Evolutionary conservation across 2,113 vertebrate species (phyloP).

Genomic region (Acinonyx jubatus): DNA sequence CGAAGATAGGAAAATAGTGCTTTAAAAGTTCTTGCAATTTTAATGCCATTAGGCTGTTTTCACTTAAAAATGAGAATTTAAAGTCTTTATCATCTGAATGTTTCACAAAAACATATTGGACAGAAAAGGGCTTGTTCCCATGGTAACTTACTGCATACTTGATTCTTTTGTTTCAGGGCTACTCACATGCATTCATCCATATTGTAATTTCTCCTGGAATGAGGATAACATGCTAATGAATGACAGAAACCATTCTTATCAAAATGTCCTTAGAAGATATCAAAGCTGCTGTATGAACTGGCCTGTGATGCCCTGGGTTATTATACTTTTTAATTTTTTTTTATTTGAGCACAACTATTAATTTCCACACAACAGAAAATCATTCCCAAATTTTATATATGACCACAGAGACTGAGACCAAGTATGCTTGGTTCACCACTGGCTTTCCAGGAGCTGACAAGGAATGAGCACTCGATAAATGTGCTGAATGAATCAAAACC

Average conservation of each 20-base stretch:
- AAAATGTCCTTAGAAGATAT: not conserved
- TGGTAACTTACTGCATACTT: constrained; percentile 33
- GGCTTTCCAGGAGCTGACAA: not conserved
- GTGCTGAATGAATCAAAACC: not conserved
- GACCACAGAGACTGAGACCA: not conserved
- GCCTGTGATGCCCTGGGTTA: not conserved
- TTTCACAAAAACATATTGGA: not conserved
- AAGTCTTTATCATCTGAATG: constrained; percentile 17
- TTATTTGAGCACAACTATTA: not conserved
- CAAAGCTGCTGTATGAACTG: not conserved
- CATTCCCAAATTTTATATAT: not conserved
- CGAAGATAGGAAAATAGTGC: not conserved
- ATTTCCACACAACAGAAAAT: not conserved
- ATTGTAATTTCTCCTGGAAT: constrained; percentile 43
- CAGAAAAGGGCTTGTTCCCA: constrained; percentile 24
- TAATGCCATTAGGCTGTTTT: not conserved
- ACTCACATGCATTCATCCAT: not conserved
- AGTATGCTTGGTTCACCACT: not conserved
- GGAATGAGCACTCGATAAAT: not conserved
- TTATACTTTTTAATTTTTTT: not conserved
- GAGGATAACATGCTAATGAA: not conserved
- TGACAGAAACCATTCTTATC: not conserved
- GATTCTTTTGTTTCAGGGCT: not conserved
- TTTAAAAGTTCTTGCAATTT: not conserved
- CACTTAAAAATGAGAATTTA: not conserved